Evolutionary conservation across 2,888 invertebrate genomes (phyloP).

Genomic region (Leptopilina syphax): DNA sequence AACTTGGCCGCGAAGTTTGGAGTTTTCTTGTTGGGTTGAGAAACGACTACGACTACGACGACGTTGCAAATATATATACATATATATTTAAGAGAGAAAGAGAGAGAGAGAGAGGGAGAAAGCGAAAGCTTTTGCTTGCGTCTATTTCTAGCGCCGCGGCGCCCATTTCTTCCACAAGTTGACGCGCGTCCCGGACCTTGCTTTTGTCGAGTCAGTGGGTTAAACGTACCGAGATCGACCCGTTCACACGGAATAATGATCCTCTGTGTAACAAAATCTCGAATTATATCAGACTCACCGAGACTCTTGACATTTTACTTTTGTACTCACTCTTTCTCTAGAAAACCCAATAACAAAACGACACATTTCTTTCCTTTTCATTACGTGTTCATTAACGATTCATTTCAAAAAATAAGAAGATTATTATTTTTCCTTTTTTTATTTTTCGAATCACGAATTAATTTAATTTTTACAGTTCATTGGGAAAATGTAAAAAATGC

Average conservation of each 20-base stretch:
- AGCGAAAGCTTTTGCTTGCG: constrained; percentile 69
- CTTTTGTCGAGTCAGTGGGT: constrained; percentile 66
- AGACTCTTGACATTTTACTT: constrained; percentile 31
- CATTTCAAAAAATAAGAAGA: not conserved
- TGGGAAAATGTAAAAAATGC: too few relatives aligned
- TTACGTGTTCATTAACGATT: not conserved
- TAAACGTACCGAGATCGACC: constrained; percentile 64
- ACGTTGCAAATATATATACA: too few relatives aligned
- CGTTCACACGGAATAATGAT: constrained; percentile 38
- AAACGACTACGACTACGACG: constrained; percentile 55
- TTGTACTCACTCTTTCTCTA: not conserved
- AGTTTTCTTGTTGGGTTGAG: constrained; percentile 70
- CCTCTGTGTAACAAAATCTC: constrained; percentile 13
- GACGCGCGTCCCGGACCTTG: constrained; percentile 55
- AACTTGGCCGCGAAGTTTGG: constrained; percentile 74
- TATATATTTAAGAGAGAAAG: too few relatives aligned
- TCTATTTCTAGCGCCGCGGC: constrained; percentile 72
- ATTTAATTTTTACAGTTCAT: not conserved
- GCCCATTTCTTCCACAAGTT: constrained; percentile 65
- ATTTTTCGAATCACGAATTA: not conserved
- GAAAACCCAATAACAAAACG: constrained; percentile 18
- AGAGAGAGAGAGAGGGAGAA: constrained; percentile 64
- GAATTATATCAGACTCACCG: constrained; percentile 11
- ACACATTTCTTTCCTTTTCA: constrained; percentile 5
- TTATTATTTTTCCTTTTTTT: not conserved